These are phyloP conservation scores for Harpalus rubripes DNA, from an alignment of 2,888 invertebrate species.

Conservation along the genomic window DNA sequence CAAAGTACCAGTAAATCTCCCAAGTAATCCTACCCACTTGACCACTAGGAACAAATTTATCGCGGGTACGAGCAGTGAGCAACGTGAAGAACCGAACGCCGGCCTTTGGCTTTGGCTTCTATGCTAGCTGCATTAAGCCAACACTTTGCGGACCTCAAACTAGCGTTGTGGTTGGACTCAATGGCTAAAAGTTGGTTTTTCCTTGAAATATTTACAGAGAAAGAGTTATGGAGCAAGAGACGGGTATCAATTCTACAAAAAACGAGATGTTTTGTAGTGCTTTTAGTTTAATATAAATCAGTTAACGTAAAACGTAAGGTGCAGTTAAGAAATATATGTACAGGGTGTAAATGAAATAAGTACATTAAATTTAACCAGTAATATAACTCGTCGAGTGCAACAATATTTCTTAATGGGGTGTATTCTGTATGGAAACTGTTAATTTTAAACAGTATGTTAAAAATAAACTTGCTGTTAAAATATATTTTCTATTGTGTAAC, in stretches of 20 bases:
- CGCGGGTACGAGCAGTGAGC: not conserved
- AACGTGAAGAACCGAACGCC: conserved; percentile 21
- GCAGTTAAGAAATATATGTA: no score
- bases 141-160: not conserved
- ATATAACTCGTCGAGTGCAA: no score
- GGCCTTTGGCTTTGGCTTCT: not conserved
- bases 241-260: not conserved
- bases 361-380: no score
- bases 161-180: not conserved
- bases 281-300: not conserved
- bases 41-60: conserved; percentile 52
- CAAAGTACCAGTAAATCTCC: conserved; percentile 52
- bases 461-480: no score
- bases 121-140: not conserved
- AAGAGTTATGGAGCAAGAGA: not conserved
- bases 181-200: not conserved
- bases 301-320: not conserved
- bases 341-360: no score
- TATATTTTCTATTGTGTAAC: no score
- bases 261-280: not conserved
- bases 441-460: no score
- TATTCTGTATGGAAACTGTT: no score
- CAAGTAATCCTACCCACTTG: conserved; percentile 54
- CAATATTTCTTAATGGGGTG: no score
- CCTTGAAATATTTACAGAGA: not conserved